Base-by-base conservation (phyloP, 2,888 invertebrate species). In the Synergus gifuensis region DNA sequence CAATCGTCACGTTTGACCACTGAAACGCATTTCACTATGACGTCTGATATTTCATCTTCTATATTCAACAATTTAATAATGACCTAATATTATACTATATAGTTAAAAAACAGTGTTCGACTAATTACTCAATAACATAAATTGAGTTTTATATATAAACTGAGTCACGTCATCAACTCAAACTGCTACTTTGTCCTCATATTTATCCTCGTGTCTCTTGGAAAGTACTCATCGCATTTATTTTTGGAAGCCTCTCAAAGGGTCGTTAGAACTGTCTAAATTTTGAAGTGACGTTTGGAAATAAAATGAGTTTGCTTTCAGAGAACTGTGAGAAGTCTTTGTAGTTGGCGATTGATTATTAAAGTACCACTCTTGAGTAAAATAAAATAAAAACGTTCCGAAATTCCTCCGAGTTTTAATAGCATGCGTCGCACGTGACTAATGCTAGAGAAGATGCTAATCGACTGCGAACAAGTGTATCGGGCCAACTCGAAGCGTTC, bases 391-490 rank as follows among this genome's bases (percentile, higher is more conserved):
- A 12, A 22, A 60, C 11, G 22, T 60, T 14, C 60, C 22, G 12
- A 60, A 60, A 60, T 60, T 60, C 22, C 5, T 60, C 11, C 0
- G 5, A 18, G 60, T 22, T 60, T 60, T 28, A 64, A 66, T 42
- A 66, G 42, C 63, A 63, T 14, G 28, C 40, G 40, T 36, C 36
- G 63, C 63, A 63, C 63, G 63, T 63, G 40, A 36, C 40, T 28
- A 63, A 63, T 63, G 36, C 16, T 62, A 8, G 46, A 58, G 76
- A 60, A 60, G 73, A 77, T 77, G 77, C 60, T 80, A 80, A 80
- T 81, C 83, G 81, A 78, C 81, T 81, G 79, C 79, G 77, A 80
- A 80, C 79, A 76, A 80, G 79, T 77, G 77, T 69, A 81, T 83
- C 79, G 78, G 78, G 78, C 76, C 79, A 69, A 60, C 63, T 63